A percentile compares a stretch with the other conserved stretches of the same genome.
These are phyloP conservation scores for Drosophila prostipennis DNA, from an alignment of 2,888 invertebrate species.

Conservation along the genomic window DNA sequence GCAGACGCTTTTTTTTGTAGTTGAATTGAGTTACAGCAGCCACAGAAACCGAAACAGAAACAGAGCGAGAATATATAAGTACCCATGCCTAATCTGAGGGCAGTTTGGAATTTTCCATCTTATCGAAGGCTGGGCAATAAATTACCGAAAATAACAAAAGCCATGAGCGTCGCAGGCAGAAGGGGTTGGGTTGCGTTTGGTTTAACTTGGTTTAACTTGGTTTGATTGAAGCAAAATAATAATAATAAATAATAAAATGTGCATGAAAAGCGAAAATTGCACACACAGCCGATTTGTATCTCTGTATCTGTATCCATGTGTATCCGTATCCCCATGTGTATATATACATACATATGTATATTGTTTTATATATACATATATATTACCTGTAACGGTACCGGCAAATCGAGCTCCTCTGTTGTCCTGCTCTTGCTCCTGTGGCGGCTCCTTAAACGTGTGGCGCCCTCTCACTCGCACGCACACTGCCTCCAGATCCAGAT, in stretches of 20 bases:
- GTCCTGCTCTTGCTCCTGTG: conserved; percentile 25
- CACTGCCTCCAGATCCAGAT: conserved; percentile 12
- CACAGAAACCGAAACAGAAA: conserved; percentile 8
- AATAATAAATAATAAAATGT: conserved; percentile 15
- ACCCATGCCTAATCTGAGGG: conserved; percentile 25
- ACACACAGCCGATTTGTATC: conserved; percentile 31
- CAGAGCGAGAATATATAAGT: neutral
- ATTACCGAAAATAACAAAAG: conserved; percentile 20
- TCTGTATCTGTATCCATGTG: no score
- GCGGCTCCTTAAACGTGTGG: neutral
- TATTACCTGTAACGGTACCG: conserved; percentile 66
- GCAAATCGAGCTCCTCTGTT: conserved; percentile 41
- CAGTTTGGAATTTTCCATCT: conserved; percentile 37
- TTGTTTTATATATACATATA: neutral
- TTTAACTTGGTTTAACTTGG: no score
- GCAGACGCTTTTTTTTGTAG: conserved; percentile 28
- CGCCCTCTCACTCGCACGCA: conserved; percentile 17
- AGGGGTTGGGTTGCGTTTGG: neutral
- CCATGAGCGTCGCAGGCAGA: conserved; percentile 1
- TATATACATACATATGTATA: neutral
- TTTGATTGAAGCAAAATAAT: neutral
- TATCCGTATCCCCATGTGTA: neutral
- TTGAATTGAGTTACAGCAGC: conserved; percentile 22
- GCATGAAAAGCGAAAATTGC: conserved; percentile 38
- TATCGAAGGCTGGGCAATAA: conserved; percentile 29